These are phyloP conservation scores for Montifringilla adamsi DNA, from an alignment of 2,113 vertebrate species.

Conservation along the genomic window DNA sequence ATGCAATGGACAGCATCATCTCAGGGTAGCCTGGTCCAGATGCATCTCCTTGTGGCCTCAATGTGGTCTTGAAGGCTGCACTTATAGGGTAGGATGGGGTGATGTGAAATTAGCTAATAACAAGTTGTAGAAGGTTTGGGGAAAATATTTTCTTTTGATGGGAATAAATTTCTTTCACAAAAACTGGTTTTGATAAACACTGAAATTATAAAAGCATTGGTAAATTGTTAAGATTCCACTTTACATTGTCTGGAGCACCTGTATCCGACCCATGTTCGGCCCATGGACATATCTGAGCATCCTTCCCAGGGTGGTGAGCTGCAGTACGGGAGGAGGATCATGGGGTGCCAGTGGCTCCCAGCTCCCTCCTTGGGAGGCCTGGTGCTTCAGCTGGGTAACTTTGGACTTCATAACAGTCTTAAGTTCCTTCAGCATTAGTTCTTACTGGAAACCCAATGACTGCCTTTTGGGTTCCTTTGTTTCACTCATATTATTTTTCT, in stretches of 20 bases:
- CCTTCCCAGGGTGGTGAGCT: fast-evolving
- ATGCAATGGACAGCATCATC: background rate
- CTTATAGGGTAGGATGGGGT: background rate
- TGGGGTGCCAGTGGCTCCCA: background rate
- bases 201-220: background rate
- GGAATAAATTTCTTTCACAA: background rate
- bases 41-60: background rate
- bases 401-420: fast-evolving
- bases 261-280: background rate
- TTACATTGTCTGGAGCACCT: background rate
- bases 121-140: background rate
- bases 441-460: background rate
- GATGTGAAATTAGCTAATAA: background rate
- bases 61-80: background rate
- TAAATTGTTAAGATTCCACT: background rate
- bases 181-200: background rate
- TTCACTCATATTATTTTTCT: background rate
- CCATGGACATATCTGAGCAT: background rate
- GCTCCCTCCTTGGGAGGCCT: background rate
- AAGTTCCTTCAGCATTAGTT: background rate
- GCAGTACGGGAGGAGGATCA: fast-evolving
- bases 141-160: background rate
- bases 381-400: background rate
- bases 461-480: background rate
- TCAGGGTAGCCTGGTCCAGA: background rate